phyloP scores from a whole-genome alignment of 53 echinoderm and acorn worm genomes.

The Crossaster papposus region DNA sequence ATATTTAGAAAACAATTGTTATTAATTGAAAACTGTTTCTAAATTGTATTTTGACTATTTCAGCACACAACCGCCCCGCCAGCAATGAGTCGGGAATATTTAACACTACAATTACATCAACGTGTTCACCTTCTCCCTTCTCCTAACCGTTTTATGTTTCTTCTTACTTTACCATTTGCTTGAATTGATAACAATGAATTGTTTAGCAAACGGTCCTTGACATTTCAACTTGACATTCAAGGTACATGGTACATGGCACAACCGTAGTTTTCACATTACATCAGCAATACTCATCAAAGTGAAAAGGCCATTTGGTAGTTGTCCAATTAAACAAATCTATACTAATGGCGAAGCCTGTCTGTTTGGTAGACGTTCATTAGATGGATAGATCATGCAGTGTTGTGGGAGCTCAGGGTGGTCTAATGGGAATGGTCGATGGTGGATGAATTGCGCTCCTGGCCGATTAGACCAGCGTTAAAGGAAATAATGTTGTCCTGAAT shows the following conservation, averaged over 20 bases:
- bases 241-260: background rate
- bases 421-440: background rate
- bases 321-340: slow-evolving; percentile 3
- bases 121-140: too few relatives aligned
- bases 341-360: background rate
- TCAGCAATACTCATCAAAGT: background rate
- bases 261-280: background rate
- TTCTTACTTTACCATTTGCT: too few relatives aligned
- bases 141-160: too few relatives aligned
- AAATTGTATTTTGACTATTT: too few relatives aligned
- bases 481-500: background rate
- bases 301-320: background rate
- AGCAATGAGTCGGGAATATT: too few relatives aligned
- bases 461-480: background rate
- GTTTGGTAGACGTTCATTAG: background rate
- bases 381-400: background rate
- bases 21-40: too few relatives aligned
- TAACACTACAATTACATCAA: too few relatives aligned
- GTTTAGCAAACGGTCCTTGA: background rate
- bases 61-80: too few relatives aligned
- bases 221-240: background rate
- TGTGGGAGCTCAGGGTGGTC: background rate
- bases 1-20: too few relatives aligned
- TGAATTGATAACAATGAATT: background rate
- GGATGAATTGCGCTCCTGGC: background rate